These are phyloP conservation scores for Nycteola revayana DNA, from an alignment of 2,888 invertebrate genomes.

Conservation along the genomic window DNA sequence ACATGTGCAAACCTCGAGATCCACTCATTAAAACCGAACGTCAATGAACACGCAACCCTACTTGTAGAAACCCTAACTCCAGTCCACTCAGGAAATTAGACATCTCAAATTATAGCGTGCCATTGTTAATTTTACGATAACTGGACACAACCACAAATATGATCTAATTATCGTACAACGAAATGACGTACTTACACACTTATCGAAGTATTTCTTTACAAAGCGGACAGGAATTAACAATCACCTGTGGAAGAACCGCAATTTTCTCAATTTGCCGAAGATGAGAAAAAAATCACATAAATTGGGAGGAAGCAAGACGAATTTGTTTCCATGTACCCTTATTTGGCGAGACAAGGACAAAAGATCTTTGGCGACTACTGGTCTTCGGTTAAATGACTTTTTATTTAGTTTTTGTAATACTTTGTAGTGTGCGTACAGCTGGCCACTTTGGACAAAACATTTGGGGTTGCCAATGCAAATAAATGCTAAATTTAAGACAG, in stretches of 20 bases:
- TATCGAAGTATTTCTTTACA: constrained; percentile 46
- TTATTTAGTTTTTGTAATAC: constrained; percentile 10
- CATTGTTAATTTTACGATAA: too few species aligned
- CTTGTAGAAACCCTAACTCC: too few species aligned
- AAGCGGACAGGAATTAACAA: constrained; percentile 43
- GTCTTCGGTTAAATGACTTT: constrained; percentile 63
- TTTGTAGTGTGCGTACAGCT: constrained; percentile 23
- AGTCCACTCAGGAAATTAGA: too few species aligned
- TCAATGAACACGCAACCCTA: too few species aligned
- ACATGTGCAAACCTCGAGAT: too few species aligned
- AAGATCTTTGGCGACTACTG: constrained; percentile 61
- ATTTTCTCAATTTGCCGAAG: constrained; percentile 67
- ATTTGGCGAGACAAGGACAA: constrained; percentile 51
- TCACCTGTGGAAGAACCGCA: constrained; percentile 35
- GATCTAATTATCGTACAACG: constrained; percentile 55
- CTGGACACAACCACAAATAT: constrained; percentile 21
- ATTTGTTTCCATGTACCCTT: constrained; percentile 54
- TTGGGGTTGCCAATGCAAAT: constrained; percentile 22
- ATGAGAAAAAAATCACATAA: constrained; percentile 42
- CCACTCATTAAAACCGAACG: too few species aligned
- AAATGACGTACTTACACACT: constrained; percentile 43
- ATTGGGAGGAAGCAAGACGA: constrained; percentile 42
- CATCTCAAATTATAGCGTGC: too few species aligned
- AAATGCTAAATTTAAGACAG: too few species aligned
- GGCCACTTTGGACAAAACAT: constrained; percentile 14